These are phyloP conservation scores for Xiphophorus couchianus DNA, from an alignment of 2,113 vertebrate species.

Conservation along the genomic window DNA sequence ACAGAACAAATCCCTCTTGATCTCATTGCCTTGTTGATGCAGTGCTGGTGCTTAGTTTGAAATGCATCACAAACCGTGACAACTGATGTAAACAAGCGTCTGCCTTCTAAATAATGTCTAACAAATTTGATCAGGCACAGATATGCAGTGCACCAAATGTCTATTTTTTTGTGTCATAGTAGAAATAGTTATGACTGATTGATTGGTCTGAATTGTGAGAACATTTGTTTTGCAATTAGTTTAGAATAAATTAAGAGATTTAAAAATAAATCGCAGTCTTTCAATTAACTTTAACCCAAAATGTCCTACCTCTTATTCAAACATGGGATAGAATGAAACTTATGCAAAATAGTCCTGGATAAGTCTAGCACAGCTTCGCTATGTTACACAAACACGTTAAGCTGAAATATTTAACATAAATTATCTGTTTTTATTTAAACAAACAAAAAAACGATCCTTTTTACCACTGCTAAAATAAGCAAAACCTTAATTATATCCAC, in stretches of 20 bases:
- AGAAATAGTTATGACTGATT: neutral
- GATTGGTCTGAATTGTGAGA: neutral
- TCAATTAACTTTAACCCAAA: neutral
- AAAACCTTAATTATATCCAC: neutral
- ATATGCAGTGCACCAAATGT: neutral
- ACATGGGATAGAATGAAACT: no score
- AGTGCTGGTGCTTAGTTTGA: neutral
- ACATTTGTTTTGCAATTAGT: neutral
- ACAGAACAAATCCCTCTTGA: neutral
- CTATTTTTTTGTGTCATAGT: neutral
- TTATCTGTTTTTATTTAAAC: neutral
- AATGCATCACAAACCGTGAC: neutral
- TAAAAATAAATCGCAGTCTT: neutral
- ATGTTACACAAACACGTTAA: neutral
- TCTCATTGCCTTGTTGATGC: neutral
- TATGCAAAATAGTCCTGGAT: no score
- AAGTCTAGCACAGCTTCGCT: no score
- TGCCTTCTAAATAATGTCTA: neutral
- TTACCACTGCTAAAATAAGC: neutral
- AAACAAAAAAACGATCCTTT: neutral
- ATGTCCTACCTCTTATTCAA: no score
- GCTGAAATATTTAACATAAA: neutral
- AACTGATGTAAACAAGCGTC: neutral
- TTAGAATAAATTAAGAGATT: neutral
- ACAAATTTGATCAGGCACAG: neutral